Percentiles rank a stretch among this genome's conserved stretches.
These are phyloP conservation scores for Linyphia triangularis DNA, from an alignment of 2,888 invertebrate genomes.

Conservation along the genomic window DNA sequence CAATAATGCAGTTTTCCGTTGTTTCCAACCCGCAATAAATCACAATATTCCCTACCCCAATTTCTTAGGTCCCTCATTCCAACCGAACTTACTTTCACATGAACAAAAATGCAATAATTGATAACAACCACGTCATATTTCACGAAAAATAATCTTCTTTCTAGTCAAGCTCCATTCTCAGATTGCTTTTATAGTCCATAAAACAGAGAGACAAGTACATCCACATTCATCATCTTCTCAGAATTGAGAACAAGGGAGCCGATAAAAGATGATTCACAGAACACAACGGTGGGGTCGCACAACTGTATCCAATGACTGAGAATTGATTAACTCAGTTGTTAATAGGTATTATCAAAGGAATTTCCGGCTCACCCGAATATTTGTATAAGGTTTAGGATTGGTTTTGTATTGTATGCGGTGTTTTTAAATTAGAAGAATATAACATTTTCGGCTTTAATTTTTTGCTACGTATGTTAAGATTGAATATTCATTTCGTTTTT, in stretches of 20 bases:
- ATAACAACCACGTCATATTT: background rate
- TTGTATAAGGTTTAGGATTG: too few relatives aligned
- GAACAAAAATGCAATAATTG: background rate
- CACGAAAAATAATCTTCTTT: background rate
- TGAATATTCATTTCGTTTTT: too few relatives aligned
- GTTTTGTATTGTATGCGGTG: too few relatives aligned
- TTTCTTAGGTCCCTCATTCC: background rate
- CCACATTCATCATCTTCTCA: slow-evolving; percentile 13
- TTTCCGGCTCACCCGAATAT: too few relatives aligned
- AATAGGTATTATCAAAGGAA: background rate
- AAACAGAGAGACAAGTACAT: background rate
- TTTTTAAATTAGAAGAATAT: too few relatives aligned
- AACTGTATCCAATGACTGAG: background rate
- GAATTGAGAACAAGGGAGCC: slow-evolving; percentile 1
- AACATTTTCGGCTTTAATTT: too few relatives aligned
- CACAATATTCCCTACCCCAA: background rate
- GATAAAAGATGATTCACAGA: slow-evolving; percentile 1
- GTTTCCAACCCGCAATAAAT: background rate
- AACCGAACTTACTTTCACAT: background rate
- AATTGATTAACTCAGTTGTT: slow-evolving; percentile 29
- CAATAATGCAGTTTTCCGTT: too few relatives aligned
- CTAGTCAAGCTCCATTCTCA: background rate
- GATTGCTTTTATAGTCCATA: slow-evolving; percentile 5
- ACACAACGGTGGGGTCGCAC: slow-evolving; percentile 5
- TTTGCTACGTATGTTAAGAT: too few relatives aligned